Conservation (phyloP, 2,888 invertebrate species). For the Ferdinandea cuprea region DNA sequence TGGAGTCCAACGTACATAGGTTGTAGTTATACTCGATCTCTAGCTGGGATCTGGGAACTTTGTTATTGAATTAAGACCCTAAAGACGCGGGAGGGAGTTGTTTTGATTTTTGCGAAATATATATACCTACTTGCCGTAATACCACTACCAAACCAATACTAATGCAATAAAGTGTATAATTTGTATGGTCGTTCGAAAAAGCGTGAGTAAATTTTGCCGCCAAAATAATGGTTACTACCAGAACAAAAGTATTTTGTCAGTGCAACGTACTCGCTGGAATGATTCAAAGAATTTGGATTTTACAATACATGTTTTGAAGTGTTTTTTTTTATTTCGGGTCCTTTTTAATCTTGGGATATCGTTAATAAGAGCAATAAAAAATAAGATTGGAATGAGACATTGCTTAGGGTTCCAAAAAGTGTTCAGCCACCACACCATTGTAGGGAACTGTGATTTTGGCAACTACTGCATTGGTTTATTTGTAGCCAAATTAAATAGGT, state of each 20-base stretch:
- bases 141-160: slow-evolving; percentile 12
- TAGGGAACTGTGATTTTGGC: too few relatives aligned
- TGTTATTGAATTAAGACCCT: slow-evolving; percentile 46
- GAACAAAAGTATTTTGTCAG: slow-evolving; percentile 1
- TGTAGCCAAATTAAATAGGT: too few relatives aligned
- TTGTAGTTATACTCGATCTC: slow-evolving; percentile 7
- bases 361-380: too few relatives aligned
- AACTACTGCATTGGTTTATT: too few relatives aligned
- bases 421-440: too few relatives aligned
- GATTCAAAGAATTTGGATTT: slow-evolving; percentile 33
- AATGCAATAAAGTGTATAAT: background rate
- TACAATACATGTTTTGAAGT: background rate
- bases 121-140: slow-evolving; percentile 15
- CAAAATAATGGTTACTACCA: slow-evolving; percentile 53
- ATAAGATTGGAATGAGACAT: too few relatives aligned
- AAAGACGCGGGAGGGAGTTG: slow-evolving; percentile 70
- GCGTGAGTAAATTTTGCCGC: slow-evolving; percentile 61
- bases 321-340: background rate
- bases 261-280: slow-evolving; percentile 38
- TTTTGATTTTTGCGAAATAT: slow-evolving; percentile 68
- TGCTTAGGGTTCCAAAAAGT: too few relatives aligned
- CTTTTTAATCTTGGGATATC: background rate
- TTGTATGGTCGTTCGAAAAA: background rate
- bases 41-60: slow-evolving; percentile 26
- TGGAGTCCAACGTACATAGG: slow-evolving; percentile 47